phyloP scores from a whole-genome alignment of 2,797 vertebrate genomes.

The Sebastes vulpes region DNA sequence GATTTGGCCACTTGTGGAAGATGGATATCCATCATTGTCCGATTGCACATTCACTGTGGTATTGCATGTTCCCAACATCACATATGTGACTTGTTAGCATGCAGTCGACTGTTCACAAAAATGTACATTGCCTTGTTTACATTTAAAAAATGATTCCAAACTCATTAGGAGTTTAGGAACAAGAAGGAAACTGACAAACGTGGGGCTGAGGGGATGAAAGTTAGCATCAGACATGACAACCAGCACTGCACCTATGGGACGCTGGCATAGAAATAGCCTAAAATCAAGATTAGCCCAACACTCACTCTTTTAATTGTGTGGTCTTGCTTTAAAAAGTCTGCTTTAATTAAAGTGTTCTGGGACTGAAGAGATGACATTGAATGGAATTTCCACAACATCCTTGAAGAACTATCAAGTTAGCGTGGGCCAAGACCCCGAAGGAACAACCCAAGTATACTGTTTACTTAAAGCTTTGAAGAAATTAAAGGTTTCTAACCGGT shows the following conservation, averaged over 20 bases:
- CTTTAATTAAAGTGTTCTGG: neutral
- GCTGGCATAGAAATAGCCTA: neutral
- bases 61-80: neutral
- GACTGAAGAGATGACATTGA: neutral
- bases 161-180: too few species aligned
- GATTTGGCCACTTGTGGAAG: neutral
- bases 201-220: neutral
- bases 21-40: neutral
- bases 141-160: too few species aligned
- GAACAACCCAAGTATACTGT: neutral
- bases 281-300: neutral
- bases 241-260: neutral
- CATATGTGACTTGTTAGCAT: neutral
- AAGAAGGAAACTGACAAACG: too few species aligned
- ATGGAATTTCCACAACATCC: neutral
- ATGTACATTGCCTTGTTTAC: too few species aligned
- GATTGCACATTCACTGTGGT: neutral
- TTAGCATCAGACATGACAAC: neutral
- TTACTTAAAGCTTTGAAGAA: neutral
- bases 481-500: neutral
- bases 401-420: neutral
- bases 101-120: too few species aligned
- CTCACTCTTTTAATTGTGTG: neutral
- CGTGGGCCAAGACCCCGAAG: neutral
- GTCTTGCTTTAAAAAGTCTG: neutral